Percentiles rank a stretch among this genome's conserved stretches.
These are phyloP conservation scores for Scaptomyza cyrtandrae DNA, from an alignment of 2,888 invertebrate species.

Conservation along the genomic window DNA sequence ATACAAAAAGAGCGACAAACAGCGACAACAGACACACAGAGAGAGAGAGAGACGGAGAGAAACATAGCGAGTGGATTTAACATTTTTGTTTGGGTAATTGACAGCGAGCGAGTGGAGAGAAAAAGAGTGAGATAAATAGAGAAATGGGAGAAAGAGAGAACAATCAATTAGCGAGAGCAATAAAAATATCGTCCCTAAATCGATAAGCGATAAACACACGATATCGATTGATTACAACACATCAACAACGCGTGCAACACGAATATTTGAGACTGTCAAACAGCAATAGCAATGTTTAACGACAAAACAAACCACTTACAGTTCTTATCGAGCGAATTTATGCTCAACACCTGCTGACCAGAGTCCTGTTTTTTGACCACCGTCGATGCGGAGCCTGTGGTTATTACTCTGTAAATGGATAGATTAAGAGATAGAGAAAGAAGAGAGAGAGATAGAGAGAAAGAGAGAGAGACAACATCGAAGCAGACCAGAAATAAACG, in stretches of 20 bases:
- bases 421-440: slow-evolving; percentile 52
- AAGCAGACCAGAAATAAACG: slow-evolving; percentile 51
- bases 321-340: slow-evolving; percentile 84
- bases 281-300: slow-evolving; percentile 12
- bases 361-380: slow-evolving; percentile 84
- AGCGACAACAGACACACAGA: slow-evolving; percentile 48
- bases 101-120: slow-evolving; percentile 55
- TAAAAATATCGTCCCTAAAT: background rate
- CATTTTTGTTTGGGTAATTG: slow-evolving; percentile 30
- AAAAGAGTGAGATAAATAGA: slow-evolving; percentile 48
- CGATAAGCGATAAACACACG: slow-evolving; percentile 15
- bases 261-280: slow-evolving; percentile 57
- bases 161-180: slow-evolving; percentile 68
- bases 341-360: slow-evolving; percentile 84
- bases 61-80: slow-evolving; percentile 32
- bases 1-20: slow-evolving; percentile 54
- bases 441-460: slow-evolving; percentile 32
- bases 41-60: slow-evolving; percentile 28
- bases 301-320: slow-evolving; percentile 81
- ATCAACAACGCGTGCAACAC: slow-evolving; percentile 78
- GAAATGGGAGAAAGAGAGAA: slow-evolving; percentile 53
- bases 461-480: slow-evolving; percentile 42
- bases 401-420: slow-evolving; percentile 82
- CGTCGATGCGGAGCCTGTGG: slow-evolving; percentile 82
- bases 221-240: slow-evolving; percentile 61